Conservation (phyloP, 2,797 vertebrate genomes). For the Morelia viridis region DNA sequence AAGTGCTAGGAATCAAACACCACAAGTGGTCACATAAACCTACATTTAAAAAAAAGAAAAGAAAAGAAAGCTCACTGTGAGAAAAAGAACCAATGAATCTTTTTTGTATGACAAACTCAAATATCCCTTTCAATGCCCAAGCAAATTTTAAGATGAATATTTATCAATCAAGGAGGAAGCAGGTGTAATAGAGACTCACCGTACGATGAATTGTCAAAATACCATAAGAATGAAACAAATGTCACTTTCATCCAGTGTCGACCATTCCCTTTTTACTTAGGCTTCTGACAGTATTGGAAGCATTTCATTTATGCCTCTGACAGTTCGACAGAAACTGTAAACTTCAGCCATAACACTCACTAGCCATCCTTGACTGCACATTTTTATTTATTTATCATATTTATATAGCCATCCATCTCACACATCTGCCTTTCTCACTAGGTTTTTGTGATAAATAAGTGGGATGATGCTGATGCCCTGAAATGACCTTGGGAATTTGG, state of each 20-base stretch:
- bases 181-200: constrained; percentile 66
- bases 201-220: constrained; percentile 70
- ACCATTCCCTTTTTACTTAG: constrained; percentile 6
- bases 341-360: background rate
- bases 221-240: constrained; percentile 66
- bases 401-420: too few relatives aligned
- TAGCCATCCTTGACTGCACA: background rate
- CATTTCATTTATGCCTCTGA: background rate
- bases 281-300: background rate
- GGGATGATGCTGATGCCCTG: background rate
- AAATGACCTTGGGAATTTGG: background rate
- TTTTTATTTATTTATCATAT: too few relatives aligned
- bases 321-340: background rate
- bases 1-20: constrained; percentile 68
- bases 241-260: constrained; percentile 63
- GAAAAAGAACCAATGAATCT: constrained; percentile 69
- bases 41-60: constrained; percentile 62
- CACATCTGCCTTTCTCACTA: background rate
- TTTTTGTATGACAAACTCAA: constrained; percentile 70
- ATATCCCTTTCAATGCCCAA: constrained; percentile 73
- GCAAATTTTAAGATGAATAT: constrained; percentile 69
- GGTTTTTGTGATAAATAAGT: background rate
- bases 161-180: constrained; percentile 71
- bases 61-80: constrained; percentile 62
- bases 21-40: constrained; percentile 57